These are phyloP conservation scores for Danionella cerebrum DNA, from an alignment of 2,113 vertebrate species.

Conservation along the genomic window DNA sequence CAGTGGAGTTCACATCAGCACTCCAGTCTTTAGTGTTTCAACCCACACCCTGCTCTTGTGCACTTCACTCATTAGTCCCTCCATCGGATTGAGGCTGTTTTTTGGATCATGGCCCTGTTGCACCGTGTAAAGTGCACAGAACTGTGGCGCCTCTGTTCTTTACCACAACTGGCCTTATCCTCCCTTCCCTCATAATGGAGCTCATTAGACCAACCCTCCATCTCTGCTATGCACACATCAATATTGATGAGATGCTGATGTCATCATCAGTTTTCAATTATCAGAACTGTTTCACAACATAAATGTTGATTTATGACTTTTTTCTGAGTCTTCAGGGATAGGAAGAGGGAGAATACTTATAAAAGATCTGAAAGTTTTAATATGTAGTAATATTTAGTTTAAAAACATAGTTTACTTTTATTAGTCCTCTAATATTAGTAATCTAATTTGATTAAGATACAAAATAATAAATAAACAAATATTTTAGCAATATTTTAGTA, in stretches of 20 bases:
- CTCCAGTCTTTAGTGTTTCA: neutral
- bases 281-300: slow-evolving; percentile 32
- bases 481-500: too few species aligned
- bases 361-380: too few species aligned
- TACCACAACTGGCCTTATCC: slow-evolving; percentile 24
- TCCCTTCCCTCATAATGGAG: slow-evolving; percentile 73
- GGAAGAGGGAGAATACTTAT: neutral
- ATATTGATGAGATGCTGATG: slow-evolving; percentile 87
- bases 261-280: slow-evolving; percentile 84
- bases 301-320: slow-evolving; percentile 34
- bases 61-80: slow-evolving; percentile 8
- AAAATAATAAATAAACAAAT: too few species aligned
- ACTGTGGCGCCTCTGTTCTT: slow-evolving; percentile 30
- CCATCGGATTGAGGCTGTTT: neutral
- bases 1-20: neutral
- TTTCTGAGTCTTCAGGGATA: neutral
- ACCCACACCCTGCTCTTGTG: too few species aligned
- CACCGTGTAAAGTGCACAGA: slow-evolving; percentile 30
- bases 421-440: too few species aligned
- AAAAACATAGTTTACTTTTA: too few species aligned
- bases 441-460: too few species aligned
- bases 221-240: slow-evolving; percentile 73
- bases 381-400: too few species aligned
- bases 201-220: slow-evolving; percentile 73
- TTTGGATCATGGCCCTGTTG: slow-evolving; percentile 26